Evolutionary conservation across 2,113 vertebrate species (phyloP).

Genomic region (Cyanoderma ruficeps): DNA sequence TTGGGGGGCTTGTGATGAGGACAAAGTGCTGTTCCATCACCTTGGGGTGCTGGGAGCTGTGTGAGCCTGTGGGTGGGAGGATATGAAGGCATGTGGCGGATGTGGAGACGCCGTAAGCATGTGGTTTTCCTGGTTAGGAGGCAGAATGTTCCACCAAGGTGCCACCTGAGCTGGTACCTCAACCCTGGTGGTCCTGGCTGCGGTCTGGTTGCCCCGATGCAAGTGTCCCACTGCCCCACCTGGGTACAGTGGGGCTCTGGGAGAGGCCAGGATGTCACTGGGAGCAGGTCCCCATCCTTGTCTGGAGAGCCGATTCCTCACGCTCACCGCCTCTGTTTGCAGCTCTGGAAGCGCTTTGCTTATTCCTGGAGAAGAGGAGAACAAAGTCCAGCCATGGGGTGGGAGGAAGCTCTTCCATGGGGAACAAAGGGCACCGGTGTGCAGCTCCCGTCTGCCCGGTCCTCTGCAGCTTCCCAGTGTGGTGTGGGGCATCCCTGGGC

Average conservation of each 20-base stretch:
- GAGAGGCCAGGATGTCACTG: rapidly evolving
- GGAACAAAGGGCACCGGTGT: neutral
- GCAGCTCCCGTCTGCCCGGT: rapidly evolving
- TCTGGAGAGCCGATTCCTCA: rapidly evolving
- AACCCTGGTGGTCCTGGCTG: rapidly evolving
- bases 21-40: rapidly evolving
- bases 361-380: neutral
- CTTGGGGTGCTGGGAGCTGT: neutral
- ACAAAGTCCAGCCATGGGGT: neutral
- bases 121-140: neutral
- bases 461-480: rapidly evolving
- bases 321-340: neutral
- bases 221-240: neutral
- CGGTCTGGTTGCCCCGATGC: neutral
- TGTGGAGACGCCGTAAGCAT: neutral
- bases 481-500: neutral
- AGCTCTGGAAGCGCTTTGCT: neutral
- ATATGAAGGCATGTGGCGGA: neutral
- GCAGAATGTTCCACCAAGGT: neutral
- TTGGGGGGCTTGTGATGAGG: rapidly evolving
- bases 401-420: neutral
- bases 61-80: neutral
- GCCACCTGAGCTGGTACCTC: neutral
- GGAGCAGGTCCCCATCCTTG: neutral
- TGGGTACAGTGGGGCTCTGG: neutral